Base-by-base conservation (phyloP, 2,888 invertebrate species). In the Tridacna crocea region DNA sequence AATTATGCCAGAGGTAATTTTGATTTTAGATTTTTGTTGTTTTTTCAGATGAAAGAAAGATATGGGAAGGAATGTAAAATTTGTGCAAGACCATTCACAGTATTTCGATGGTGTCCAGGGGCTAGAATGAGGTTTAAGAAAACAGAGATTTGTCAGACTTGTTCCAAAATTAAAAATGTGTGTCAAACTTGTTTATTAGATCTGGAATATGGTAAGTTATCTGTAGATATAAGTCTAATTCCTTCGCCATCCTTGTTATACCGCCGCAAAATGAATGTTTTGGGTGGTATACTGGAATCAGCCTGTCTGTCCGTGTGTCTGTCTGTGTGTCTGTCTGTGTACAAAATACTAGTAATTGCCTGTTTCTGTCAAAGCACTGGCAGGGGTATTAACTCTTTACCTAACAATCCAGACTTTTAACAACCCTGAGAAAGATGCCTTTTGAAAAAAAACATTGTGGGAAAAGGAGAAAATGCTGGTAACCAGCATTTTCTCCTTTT, bases 11-110 rank as follows among this genome's bases (percentile, higher is more conserved):
- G 36, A 4, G 36, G 8, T 36, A 36, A 36, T 36, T 8, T 36
- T 36, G 36, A 36, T 36, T 36, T 36, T 22, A 10, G 4, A 24
- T 61, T 66, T 36, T 22, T 24, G 8, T 78, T 79, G 65, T 84
- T 36, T 74, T 84, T 96, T 75, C 95, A 98, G 98, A 98, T 98
- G 15, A 98, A 98, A 95, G 98, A 99, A 93, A 97, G 97, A 90
- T 98, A 97, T 95, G 99, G 99, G 0, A 98, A 98, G 92, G 98
- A 98, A 94, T 99, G 99, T 94, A 99, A 99, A 95, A 98, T 98
- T 89, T 99, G 99, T 94, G 96, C 97, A 70, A 96, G 99, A 65
- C 99, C 99, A 0, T 99, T 99, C 94, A 99, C 98, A 17, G 98
- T 98, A 22, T 99, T 99, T 94, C 96, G 99, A 55, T 99, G 99